Evolutionary conservation across 2,888 invertebrate species (phyloP), one percentile per base, ranked within the genome.

Genomic region (Eristalis arbustorum): DNA sequence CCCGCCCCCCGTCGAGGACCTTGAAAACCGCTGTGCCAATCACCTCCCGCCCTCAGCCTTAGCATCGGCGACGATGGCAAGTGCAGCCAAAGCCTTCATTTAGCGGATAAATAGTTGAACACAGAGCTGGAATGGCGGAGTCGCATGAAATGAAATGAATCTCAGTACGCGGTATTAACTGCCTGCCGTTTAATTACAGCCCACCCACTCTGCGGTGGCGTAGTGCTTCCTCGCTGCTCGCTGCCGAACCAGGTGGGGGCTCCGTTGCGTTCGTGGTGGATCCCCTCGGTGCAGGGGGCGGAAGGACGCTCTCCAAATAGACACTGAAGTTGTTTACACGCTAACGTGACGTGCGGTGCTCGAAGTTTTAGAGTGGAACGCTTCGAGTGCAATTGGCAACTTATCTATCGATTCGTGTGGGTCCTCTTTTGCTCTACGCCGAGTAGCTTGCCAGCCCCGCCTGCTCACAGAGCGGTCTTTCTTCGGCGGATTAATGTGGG

Each of bases 11-110:
- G 31, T 18, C 37, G 57, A 67, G 66, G 84, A 81, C 84, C 84
- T 85, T 85, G 84, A 85, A 77, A 85, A 64, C 37, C 34, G 10
- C 28, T 85, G 68, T 81, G 77, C 76, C 81, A 81, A 81, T 73
- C 76, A 85, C 73, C 81, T 81, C 31, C 72, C 64, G 64, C 22
- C n/a, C 34, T 61, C 57, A 37, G 34, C 42, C 67, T 34, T 56
- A 62, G 61, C 66, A 42, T 3, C 49, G 6, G 49, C 49, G 8
- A 67, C 49, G 37, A 69, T 10, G 63, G n/a, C 69, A 57, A 76
- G 68, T 77, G 84, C 68, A 76, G 63, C 64, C 23, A 34, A 37
- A 75, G 57, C 62, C 62, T 75, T 42, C 37, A 22, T 37, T 63
- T 42, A 77, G 57, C 57, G 63, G 37, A 68, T 73, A 73, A 73